Evolutionary conservation across 1,140 invertebrate species (phyloP), one percentile per base, ranked within the genome.

Genomic region (Drosophila sp.): DNA sequence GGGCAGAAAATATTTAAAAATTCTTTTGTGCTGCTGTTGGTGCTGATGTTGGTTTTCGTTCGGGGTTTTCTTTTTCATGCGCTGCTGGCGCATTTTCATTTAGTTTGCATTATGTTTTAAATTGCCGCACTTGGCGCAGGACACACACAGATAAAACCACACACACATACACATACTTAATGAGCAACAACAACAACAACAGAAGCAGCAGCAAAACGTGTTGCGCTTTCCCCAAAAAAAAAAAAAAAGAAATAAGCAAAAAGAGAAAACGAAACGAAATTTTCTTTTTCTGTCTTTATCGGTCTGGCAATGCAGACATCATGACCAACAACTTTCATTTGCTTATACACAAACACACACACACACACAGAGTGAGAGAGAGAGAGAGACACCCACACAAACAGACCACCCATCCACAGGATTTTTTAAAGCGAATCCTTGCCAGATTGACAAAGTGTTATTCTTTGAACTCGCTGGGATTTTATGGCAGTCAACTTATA

Each of bases 81-180:
- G 41, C 61, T 66, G 55, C 44, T 70, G 79, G 68, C 72, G 86
- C 73, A 90, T 78, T 90, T 87, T 86, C 86, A 90, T 90, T 90
- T 90, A 86, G 86, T 80, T 86, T 90, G 82, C 86, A 90, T 90
- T 90, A 86, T 90, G 81, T 80, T 90, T 82, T 75, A 80, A 90
- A 84, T 82, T 80, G 81, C 80, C 76, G 70, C 77, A 77, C 80
- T 89, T 89, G 76, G 65, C 27, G 76, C 63, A 79, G 75, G 33
- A 47, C 67, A 47, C 44, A 50, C 7, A 55, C 62, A 55, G 35
- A 38, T 38, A 38, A 38, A 38, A 38, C 35, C 35, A 38, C 35
- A 55, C 67, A 58, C 41, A 44, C 61, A 72, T 54, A 75, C 50
- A 66, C 69, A 75, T 72, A 76, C 82, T 82, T 86, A 86, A 86